Evolutionary conservation across 2,797 vertebrate species (phyloP).

Genomic region (Rhynchotus rufescens): DNA sequence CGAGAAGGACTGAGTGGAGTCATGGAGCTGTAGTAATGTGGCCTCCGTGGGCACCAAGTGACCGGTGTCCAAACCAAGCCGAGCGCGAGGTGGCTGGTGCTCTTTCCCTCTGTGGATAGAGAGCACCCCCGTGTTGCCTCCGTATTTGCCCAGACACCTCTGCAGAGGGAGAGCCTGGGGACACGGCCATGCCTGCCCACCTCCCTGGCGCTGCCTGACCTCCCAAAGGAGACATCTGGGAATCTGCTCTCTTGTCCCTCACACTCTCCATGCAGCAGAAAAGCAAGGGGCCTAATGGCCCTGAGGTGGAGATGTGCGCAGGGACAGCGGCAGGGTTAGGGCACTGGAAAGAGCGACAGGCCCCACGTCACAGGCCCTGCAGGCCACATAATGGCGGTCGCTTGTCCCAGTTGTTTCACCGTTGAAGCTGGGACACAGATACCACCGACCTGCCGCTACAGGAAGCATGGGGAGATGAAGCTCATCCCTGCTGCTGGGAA

Average conservation of each 20-base stretch:
- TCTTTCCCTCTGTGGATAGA: fast-evolving
- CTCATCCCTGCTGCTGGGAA: too few relatives aligned
- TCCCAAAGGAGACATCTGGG: not conserved
- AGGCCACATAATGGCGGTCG: too few relatives aligned
- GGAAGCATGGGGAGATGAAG: not conserved
- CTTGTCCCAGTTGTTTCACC: not conserved
- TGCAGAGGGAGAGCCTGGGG: not conserved
- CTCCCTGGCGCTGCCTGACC: not conserved
- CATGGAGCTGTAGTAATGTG: fast-evolving
- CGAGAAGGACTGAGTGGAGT: not conserved
- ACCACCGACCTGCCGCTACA: too few relatives aligned
- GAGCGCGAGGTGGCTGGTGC: too few relatives aligned
- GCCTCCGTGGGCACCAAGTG: fast-evolving
- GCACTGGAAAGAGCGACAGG: too few relatives aligned
- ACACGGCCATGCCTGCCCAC: too few relatives aligned
- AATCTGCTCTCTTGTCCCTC: not conserved
- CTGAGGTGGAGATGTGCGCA: too few relatives aligned
- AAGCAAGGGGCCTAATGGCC: not conserved
- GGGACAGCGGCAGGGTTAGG: too few relatives aligned
- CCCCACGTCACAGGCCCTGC: not conserved
- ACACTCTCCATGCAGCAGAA: not conserved
- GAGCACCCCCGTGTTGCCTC: fast-evolving
- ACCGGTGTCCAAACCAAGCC: not conserved
- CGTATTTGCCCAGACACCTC: not conserved
- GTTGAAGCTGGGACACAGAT: not conserved